These are phyloP conservation scores for Alloplasta piceator DNA, from an alignment of 2,888 invertebrate species.

Conservation along the genomic window DNA sequence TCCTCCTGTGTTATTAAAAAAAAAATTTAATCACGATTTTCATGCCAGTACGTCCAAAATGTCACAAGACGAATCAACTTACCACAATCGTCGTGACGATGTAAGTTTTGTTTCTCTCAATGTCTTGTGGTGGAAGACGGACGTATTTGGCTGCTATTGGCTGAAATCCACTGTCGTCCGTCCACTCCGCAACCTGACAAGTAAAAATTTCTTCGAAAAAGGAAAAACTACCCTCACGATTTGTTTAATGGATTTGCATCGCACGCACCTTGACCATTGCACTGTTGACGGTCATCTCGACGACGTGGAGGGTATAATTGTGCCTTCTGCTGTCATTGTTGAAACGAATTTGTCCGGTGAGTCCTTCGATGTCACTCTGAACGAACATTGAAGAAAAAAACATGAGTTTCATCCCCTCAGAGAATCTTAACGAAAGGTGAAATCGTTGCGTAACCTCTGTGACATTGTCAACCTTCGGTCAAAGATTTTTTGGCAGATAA, in stretches of 20 bases:
- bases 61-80: slow-evolving; percentile 80
- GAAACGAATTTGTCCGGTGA: slow-evolving; percentile 96
- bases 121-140: slow-evolving; percentile 89
- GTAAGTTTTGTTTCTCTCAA: slow-evolving; percentile 93
- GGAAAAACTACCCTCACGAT: slow-evolving; percentile 1
- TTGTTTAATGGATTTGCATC: slow-evolving; percentile 28
- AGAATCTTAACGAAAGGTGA: no score
- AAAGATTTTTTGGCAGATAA: no score
- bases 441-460: no score
- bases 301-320: slow-evolving; percentile 95
- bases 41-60: not conserved
- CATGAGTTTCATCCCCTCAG: no score
- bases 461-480: no score
- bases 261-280: slow-evolving; percentile 92
- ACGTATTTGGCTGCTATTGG: slow-evolving; percentile 91
- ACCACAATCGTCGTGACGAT: slow-evolving; percentile 93
- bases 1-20: no score
- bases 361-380: slow-evolving; percentile 95
- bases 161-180: slow-evolving; percentile 90
- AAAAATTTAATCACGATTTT: no score
- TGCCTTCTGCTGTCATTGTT: slow-evolving; percentile 94
- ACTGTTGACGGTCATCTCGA: slow-evolving; percentile 97
- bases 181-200: slow-evolving; percentile 93
- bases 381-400: slow-evolving; percentile 72
- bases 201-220: slow-evolving; percentile 6